phyloP scores from a whole-genome alignment of 1,140 invertebrate species.

The Melipona quadrifasciata region DNA sequence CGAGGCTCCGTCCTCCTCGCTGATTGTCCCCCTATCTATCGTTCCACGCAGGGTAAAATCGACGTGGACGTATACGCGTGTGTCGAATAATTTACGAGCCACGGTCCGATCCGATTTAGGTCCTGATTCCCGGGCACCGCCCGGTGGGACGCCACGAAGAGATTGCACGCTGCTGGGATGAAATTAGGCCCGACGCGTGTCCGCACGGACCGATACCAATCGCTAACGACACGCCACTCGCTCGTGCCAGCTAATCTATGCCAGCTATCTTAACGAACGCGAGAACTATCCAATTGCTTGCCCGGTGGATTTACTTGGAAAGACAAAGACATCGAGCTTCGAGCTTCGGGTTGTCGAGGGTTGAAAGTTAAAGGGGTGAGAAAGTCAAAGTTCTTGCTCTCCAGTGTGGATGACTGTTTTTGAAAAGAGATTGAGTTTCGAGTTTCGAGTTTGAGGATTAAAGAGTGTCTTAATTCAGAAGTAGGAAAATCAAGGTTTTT shows the following conservation, averaged over 20 bases:
- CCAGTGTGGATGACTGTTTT: too few species aligned
- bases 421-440: too few species aligned
- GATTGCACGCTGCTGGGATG: constrained; percentile 55
- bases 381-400: not conserved
- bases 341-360: not conserved
- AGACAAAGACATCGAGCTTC: not conserved
- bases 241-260: constrained; percentile 52
- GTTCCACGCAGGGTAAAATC: constrained; percentile 30
- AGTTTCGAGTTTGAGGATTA: too few species aligned
- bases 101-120: constrained; percentile 68
- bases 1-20: not conserved
- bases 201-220: constrained; percentile 59
- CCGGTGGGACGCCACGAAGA: constrained; percentile 40
- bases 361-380: not conserved
- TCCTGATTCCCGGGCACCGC: constrained; percentile 55
- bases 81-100: constrained; percentile 71
- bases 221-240: constrained; percentile 66
- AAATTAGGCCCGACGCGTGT: constrained; percentile 61
- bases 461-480: too few species aligned
- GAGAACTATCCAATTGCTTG: constrained; percentile 34
- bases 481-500: too few species aligned
- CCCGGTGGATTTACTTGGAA: not conserved
- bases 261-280: constrained; percentile 48
- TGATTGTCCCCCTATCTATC: not conserved
- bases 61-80: constrained; percentile 45